phyloP scores from a whole-genome alignment of 2,888 invertebrate species.

The Pyrocoelia pectoralis region DNA sequence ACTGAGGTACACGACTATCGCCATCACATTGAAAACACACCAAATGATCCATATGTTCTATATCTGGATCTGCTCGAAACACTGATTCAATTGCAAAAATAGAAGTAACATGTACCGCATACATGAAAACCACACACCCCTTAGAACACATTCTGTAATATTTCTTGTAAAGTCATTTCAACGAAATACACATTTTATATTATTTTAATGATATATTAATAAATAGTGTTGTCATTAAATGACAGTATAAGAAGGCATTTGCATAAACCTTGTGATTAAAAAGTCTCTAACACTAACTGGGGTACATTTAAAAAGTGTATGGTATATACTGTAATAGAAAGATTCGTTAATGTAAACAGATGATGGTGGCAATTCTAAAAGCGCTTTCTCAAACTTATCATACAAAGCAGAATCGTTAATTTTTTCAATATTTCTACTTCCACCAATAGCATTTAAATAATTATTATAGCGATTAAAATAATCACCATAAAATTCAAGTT shows the following conservation, averaged over 20 bases:
- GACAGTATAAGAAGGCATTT: conserved; percentile 62
- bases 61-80: conserved; percentile 21
- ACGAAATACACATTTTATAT: background rate
- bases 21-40: conserved; percentile 43
- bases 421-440: conserved; percentile 61
- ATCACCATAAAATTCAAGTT: conserved; percentile 68
- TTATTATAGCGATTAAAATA: conserved; percentile 71
- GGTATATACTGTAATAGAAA: conserved; percentile 72
- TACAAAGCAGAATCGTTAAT: conserved; percentile 66
- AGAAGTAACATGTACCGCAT: background rate
- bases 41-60: conserved; percentile 24
- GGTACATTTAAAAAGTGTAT: conserved; percentile 68
- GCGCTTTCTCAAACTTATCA: conserved; percentile 68
- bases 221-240: background rate
- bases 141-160: too few species aligned
- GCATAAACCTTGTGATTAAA: conserved; percentile 70
- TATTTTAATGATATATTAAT: background rate
- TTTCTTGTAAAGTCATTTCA: too few species aligned
- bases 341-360: conserved; percentile 74
- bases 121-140: background rate
- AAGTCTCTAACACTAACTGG: conserved; percentile 67
- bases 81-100: conserved; percentile 1
- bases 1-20: conserved; percentile 27
- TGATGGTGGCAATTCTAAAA: conserved; percentile 68
- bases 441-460: conserved; percentile 64